These are phyloP conservation scores for Idaea aversata DNA, from an alignment of 2,888 invertebrate genomes.

Conservation along the genomic window DNA sequence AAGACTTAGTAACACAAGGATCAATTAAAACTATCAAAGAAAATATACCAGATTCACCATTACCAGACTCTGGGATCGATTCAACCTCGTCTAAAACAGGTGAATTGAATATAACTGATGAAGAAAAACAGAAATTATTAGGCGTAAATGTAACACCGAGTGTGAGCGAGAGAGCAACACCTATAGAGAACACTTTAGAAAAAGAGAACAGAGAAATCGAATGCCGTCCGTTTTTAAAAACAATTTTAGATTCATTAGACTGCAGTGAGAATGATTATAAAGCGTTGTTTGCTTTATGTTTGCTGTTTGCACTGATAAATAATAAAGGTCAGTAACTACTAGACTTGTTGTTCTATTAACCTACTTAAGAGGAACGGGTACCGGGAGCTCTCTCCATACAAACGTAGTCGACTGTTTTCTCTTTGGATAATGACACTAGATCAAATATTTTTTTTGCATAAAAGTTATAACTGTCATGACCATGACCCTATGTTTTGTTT, in stretches of 20 bases:
- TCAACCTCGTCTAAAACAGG: slow-evolving; percentile 69
- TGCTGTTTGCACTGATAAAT: slow-evolving; percentile 95
- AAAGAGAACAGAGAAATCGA: slow-evolving; percentile 69
- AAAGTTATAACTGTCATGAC: too few species aligned
- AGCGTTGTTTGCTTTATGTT: slow-evolving; percentile 93
- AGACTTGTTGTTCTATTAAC: slow-evolving; percentile 11
- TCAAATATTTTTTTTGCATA: too few species aligned
- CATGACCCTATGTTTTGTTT: too few species aligned
- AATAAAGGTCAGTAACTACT: slow-evolving; percentile 88
- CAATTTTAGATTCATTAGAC: slow-evolving; percentile 91
- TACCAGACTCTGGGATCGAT: slow-evolving; percentile 71
- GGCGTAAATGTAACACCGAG: slow-evolving; percentile 44
- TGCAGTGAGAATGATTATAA: slow-evolving; percentile 97
- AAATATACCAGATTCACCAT: slow-evolving; percentile 75
- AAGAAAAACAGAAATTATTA: slow-evolving; percentile 90
- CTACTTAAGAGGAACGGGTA: background rate
- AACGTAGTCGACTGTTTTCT: too few species aligned
- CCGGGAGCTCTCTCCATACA: too few species aligned
- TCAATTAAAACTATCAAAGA: slow-evolving; percentile 45
- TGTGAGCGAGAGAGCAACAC: slow-evolving; percentile 43
- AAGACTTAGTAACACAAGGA: slow-evolving; percentile 69
- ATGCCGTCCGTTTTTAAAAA: slow-evolving; percentile 91
- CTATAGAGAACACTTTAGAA: slow-evolving; percentile 56
- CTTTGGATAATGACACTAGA: too few species aligned
- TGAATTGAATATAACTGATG: slow-evolving; percentile 92